These are phyloP conservation scores for Channa maculata DNA, from an alignment of 2,113 vertebrate genomes.

Conservation along the genomic window DNA sequence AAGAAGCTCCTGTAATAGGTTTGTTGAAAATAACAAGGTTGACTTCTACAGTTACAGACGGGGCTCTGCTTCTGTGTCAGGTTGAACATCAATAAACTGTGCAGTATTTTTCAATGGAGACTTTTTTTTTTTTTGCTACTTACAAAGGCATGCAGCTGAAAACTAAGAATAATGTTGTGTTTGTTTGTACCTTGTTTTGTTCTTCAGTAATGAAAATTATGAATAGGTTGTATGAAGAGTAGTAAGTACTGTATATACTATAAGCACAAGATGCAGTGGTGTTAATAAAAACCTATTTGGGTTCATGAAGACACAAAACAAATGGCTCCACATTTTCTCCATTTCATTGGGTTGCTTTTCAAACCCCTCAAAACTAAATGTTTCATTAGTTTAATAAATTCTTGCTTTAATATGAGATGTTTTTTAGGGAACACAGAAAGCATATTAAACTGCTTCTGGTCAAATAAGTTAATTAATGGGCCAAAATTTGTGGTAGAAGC, in stretches of 20 bases:
- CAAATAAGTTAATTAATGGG: constrained; percentile 53
- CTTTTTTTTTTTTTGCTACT: constrained; percentile 3
- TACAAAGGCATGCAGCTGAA: constrained; percentile 2
- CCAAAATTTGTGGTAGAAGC: constrained; percentile 22
- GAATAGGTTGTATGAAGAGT: constrained; percentile 1
- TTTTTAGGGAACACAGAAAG: constrained; percentile 12
- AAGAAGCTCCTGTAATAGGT: constrained; percentile 72
- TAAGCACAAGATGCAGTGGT: background rate
- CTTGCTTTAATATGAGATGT: constrained; percentile 29
- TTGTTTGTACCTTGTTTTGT: background rate
- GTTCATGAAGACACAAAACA: constrained; percentile 8
- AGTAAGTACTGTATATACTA: background rate
- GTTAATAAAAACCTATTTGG: background rate
- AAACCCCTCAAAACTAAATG: constrained; percentile 13
- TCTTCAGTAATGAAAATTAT: constrained; percentile 14
- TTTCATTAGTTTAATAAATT: constrained; percentile 26
- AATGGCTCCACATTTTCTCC: background rate
- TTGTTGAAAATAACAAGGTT: constrained; percentile 81
- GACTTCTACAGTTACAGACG: constrained; percentile 74
- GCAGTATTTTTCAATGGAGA: constrained; percentile 40
- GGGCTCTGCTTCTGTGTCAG: constrained; percentile 59
- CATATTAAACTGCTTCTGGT: constrained; percentile 35
- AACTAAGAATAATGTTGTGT: background rate
- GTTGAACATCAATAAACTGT: constrained; percentile 61
- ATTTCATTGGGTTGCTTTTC: constrained; percentile 18